Evolutionary conservation across 2,888 invertebrate genomes (phyloP).

Genomic region (Fragum fragum): DNA sequence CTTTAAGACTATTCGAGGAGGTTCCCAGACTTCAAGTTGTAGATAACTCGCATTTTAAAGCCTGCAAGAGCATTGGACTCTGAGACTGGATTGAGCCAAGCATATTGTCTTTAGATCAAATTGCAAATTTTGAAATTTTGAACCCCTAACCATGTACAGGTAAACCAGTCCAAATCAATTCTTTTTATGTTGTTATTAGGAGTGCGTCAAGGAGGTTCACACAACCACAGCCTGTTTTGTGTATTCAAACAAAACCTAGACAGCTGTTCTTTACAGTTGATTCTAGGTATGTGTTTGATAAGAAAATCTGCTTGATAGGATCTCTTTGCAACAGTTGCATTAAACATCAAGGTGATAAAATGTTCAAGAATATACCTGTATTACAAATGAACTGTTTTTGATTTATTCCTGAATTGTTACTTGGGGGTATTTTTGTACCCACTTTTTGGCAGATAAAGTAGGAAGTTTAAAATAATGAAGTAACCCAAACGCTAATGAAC

Average conservation of each 20-base stretch:
- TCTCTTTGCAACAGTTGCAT: slow-evolving; percentile 35
- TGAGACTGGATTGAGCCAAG: no score
- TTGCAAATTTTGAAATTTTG: no score
- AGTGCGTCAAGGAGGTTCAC: not conserved
- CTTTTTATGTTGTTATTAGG: not conserved
- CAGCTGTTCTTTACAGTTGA: slow-evolving; percentile 29
- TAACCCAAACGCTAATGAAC: no score
- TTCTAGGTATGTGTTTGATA: slow-evolving; percentile 24
- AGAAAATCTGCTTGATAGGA: slow-evolving; percentile 20
- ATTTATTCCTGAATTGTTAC: slow-evolving; percentile 3
- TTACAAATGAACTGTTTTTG: slow-evolving; percentile 3
- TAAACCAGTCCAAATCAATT: not conserved
- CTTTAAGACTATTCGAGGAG: no score
- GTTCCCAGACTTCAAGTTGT: no score
- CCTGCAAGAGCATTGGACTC: no score
- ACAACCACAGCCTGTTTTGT: slow-evolving; percentile 17
- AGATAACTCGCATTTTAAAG: no score
- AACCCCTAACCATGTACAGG: not conserved
- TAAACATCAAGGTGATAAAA: slow-evolving; percentile 11
- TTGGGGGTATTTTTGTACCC: not conserved
- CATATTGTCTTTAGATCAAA: no score
- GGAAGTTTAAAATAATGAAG: no score
- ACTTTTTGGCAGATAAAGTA: not conserved
- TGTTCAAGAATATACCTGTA: slow-evolving; percentile 7
- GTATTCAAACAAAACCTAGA: slow-evolving; percentile 2